Base-by-base conservation (phyloP, 2,797 vertebrate genomes). In the Columba guinea region DNA sequence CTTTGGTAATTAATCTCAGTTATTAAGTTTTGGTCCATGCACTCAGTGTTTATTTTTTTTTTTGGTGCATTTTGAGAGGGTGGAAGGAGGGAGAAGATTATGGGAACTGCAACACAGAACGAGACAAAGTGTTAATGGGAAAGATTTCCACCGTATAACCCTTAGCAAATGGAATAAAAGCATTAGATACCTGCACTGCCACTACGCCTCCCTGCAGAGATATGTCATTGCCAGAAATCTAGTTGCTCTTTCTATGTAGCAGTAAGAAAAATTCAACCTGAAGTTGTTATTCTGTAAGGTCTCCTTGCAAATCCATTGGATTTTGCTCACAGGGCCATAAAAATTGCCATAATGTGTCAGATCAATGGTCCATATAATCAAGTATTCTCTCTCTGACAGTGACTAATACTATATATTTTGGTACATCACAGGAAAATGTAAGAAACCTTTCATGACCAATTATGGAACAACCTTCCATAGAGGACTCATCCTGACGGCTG, bases 301-400 rank as follows among this genome's bases (percentile, higher is more conserved):
- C 85, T 94, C 82, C 73, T 76, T 95, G 85, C 79, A 96, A 95
- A 96, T 93, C 93, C 90, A 28, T 79, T 88, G 95, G 91, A 91
- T 96, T 95, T 96, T 94, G 85, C 83, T 96, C 73, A 58, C 55
- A 90, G 69, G 65, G 94, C 95, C 83, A 88, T 94, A 96, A 95
- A 94, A 96, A 95, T 76, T 78, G 73, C 58, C 91, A 78, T 91
- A 92, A 91, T 91, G 91, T 80, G 93, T 84, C 91, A 94, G 93
- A 95, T 95, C 94, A 96, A 95, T 93, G 93, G 93, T 71, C 95
- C 90, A 94, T 93, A 90, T 94, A 95, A 96, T 96, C 93, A 91
- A 86, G 93, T 79, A 86, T 82, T 88, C 85, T 94, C 91, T 93
- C 62, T 95, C 85, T 94, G 91, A 69, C 93, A 93, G 96, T 91